A percentile compares a stretch with the other conserved stretches of the same genome.
phyloP scores from a whole-genome alignment of 2,797 vertebrate species.

The Leptoclinus maculatus region DNA sequence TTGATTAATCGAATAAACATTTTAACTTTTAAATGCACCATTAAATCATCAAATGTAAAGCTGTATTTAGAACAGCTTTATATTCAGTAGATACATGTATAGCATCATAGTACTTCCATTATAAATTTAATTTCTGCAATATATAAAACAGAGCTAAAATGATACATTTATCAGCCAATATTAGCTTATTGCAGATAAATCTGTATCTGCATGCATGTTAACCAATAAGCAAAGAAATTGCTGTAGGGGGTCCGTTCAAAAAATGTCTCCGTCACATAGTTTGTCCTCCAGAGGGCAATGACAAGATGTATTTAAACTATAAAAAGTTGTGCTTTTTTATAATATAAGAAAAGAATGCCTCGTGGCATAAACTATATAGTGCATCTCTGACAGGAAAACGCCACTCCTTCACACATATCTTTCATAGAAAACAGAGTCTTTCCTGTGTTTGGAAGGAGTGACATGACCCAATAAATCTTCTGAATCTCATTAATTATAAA shows the following conservation, averaged over 20 bases:
- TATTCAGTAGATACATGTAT: too few relatives aligned
- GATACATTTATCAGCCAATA: not conserved
- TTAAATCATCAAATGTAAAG: not conserved
- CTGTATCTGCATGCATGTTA: not conserved
- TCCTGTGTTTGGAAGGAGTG: not conserved
- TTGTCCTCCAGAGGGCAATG: not conserved
- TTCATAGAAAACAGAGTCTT: not conserved
- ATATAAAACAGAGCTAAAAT: too few relatives aligned
- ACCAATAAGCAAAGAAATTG: not conserved
- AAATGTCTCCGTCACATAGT: not conserved
- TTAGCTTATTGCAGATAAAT: not conserved
- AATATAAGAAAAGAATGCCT: not conserved
- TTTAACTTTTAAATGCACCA: not conserved
- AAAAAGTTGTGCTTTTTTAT: not conserved
- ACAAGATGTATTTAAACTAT: not conserved
- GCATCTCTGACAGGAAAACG: not conserved
- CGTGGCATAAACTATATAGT: not conserved
- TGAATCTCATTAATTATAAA: constrained; percentile 3
- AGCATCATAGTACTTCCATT: too few relatives aligned
- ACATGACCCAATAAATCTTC: not conserved
- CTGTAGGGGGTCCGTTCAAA: not conserved
- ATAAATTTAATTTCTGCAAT: too few relatives aligned
- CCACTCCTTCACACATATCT: not conserved
- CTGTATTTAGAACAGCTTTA: not conserved
- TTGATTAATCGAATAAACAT: not conserved